Evolutionary conservation across 1,140 invertebrate genomes (phyloP).

Genomic region (Pinna nobilis): DNA sequence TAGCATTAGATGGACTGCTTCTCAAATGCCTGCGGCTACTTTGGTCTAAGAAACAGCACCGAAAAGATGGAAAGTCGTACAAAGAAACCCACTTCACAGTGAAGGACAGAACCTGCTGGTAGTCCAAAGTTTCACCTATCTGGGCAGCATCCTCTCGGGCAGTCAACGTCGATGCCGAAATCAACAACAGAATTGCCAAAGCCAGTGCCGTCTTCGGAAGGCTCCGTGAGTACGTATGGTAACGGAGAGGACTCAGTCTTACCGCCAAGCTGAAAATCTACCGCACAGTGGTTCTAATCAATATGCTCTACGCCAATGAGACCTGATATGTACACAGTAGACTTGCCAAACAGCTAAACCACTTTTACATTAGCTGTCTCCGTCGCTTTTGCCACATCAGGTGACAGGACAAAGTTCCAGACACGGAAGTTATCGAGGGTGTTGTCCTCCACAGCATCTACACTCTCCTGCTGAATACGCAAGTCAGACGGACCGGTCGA

Average conservation of each 20-base stretch:
- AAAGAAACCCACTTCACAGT: slow-evolving; percentile 16
- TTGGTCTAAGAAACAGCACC: too few relatives aligned
- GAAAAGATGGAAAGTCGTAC: background rate
- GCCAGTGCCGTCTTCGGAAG: slow-evolving; percentile 15
- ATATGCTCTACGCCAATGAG: slow-evolving; percentile 10
- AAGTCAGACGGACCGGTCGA: slow-evolving; percentile 20
- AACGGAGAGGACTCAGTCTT: slow-evolving; percentile 5
- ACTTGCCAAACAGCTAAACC: slow-evolving; percentile 14
- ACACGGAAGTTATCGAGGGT: slow-evolving; percentile 14
- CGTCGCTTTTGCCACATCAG: too few relatives aligned
- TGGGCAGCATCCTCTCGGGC: slow-evolving; percentile 23
- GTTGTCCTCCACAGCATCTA: slow-evolving; percentile 13
- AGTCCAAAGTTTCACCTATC: slow-evolving; percentile 27
- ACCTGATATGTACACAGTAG: slow-evolving; percentile 24
- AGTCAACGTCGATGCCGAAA: background rate
- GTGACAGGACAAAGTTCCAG: slow-evolving; percentile 20
- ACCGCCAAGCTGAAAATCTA: slow-evolving; percentile 22
- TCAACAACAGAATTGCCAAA: slow-evolving; percentile 22
- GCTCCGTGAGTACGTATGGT: slow-evolving; percentile 13
- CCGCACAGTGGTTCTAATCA: slow-evolving; percentile 28
- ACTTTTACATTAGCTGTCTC: slow-evolving; percentile 24
- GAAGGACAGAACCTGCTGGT: background rate
- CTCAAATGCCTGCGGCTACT: too few relatives aligned
- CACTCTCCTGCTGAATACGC: slow-evolving; percentile 6
- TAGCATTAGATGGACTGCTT: slow-evolving; percentile 38